Base-by-base conservation (phyloP, 2,797 vertebrate species). In the Triplophysa bombifrons region DNA sequence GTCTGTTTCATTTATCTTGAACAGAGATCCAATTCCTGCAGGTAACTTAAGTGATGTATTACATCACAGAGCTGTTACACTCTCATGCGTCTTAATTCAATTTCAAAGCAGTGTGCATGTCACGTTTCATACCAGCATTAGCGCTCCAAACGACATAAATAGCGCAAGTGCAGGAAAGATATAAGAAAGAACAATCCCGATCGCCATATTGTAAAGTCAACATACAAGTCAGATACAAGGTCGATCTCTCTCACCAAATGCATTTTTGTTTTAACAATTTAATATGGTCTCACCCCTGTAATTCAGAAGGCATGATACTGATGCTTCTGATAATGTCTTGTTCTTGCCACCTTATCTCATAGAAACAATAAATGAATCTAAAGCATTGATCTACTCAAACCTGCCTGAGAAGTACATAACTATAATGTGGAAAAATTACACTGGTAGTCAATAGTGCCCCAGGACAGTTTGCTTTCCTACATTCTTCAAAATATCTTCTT, bases 51-150 rank as follows among this genome's bases (percentile, higher is more conserved):
- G 25, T 61, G 25, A 70, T 58, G 19, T 7, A 73, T 60, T 69
- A 72, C 25, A 79, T 56, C 60, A 81, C 53, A 58, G 55, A 76
- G 20, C 12, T 44, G 65, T 20, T 68, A 69, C 30, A 64, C 64
- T 63, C 64, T 55, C 66, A 83, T 81, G 78, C 53, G 72, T 86
- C 80, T 73, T 80, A 41, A 81, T 84, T 72, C 82, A 27, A 72
- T 73, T 58, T 68, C 55, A 65, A 67, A 76, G 70, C 19, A 46
- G 46, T 14, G 22, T 12, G 16, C 64, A 67, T 16, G 20, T 7
- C 72, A 73, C 71, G 55, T 51, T 61, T 65, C 51, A 51, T 60
- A 76, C 55, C 50, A 34, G 56, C 64, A 34, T 51, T 30, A 75
- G 73, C n/a, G 9, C 48, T 25, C n/a, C 4, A 74, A 65, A 65